Percentiles rank a stretch among this genome's conserved stretches.
Conservation (phyloP, 1,140 invertebrate species). For the Pomacea maculata region DNA sequence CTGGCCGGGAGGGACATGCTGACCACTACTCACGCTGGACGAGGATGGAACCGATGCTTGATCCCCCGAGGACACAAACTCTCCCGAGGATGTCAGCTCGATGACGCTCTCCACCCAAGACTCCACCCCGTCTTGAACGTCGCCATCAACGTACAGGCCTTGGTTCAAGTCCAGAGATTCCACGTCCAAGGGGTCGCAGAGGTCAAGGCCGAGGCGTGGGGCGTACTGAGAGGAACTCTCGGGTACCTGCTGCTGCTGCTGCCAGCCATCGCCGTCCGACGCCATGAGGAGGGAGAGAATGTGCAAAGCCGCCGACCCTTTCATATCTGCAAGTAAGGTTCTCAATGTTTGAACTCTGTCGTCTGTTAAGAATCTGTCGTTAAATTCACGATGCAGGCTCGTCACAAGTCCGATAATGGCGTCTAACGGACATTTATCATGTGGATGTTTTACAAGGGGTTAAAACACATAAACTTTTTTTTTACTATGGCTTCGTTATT, state of each 20-base stretch:
- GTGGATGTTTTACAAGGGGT: too few relatives aligned
- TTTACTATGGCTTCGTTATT: too few relatives aligned
- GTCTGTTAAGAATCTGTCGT: too few relatives aligned
- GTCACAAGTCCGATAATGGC: too few relatives aligned
- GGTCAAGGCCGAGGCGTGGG: constrained; percentile 11
- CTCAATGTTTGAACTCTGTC: too few relatives aligned
- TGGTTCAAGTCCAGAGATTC: constrained; percentile 10
- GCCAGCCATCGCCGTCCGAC: not conserved
- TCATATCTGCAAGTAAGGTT: constrained; percentile 19
- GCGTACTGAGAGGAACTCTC: not conserved
- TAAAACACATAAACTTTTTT: too few relatives aligned
- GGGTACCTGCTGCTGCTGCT: not conserved
- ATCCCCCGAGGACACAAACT: constrained; percentile 14
- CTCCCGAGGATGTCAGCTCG: constrained; percentile 15
- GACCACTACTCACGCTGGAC: not conserved
- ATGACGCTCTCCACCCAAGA: constrained; percentile 19
- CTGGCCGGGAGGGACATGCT: not conserved
- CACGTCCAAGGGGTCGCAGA: constrained; percentile 10
- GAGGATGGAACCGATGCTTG: not conserved
- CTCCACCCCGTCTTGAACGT: not conserved
- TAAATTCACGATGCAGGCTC: too few relatives aligned
- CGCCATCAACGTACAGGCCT: constrained; percentile 3
- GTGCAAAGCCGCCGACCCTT: constrained; percentile 11
- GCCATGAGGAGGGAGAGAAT: constrained; percentile 25
- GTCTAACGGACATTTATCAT: too few relatives aligned